Evolutionary conservation across 2,888 invertebrate genomes (phyloP).

Genomic region (Noctua pronuba): DNA sequence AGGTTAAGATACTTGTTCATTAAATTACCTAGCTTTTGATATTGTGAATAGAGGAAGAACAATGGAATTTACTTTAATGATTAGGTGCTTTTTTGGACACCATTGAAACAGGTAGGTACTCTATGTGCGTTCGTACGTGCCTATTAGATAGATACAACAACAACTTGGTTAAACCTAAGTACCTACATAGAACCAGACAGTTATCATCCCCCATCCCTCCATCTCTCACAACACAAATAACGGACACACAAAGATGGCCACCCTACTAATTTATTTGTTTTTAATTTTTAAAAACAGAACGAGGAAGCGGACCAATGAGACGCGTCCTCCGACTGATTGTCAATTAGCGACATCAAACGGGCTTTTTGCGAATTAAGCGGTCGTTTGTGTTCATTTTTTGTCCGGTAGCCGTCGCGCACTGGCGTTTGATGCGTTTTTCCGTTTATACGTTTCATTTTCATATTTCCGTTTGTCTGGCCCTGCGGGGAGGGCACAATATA

Average conservation of each 20-base stretch:
- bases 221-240: constrained; percentile 61
- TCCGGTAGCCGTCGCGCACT: constrained; percentile 81
- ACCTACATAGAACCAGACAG: not conserved
- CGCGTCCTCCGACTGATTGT: constrained; percentile 89
- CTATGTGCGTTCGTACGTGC: not conserved
- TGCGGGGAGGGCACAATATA: constrained; percentile 78
- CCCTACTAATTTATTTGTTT: constrained; percentile 88
- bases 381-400: constrained; percentile 89
- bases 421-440: constrained; percentile 88
- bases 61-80: not conserved
- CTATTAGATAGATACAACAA: too few species aligned
- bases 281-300: constrained; percentile 89
- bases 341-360: constrained; percentile 91
- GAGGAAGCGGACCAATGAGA: constrained; percentile 88
- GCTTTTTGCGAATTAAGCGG: constrained; percentile 90
- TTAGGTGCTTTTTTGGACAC: not conserved
- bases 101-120: not conserved
- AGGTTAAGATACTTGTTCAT: not conserved
- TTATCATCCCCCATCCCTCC: constrained; percentile 40
- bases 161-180: constrained; percentile 1
- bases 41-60: not conserved
- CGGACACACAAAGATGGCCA: constrained; percentile 78
- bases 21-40: not conserved
- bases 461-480: constrained; percentile 89
- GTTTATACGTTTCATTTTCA: constrained; percentile 89